Evolutionary conservation across 2,797 vertebrate species (phyloP).

Genomic region (Microctenopoma steveboyesi): DNA sequence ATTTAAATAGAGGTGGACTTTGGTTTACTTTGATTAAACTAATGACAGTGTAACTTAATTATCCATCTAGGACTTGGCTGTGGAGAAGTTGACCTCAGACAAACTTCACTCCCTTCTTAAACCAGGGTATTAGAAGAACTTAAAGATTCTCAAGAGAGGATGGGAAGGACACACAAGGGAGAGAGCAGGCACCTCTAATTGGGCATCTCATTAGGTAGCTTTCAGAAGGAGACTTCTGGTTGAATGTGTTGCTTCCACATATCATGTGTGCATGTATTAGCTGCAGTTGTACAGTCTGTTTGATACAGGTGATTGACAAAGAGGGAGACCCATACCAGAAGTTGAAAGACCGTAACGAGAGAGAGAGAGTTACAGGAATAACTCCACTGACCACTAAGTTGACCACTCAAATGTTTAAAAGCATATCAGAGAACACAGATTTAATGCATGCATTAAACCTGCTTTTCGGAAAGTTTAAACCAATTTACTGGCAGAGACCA

Average conservation of each 20-base stretch:
- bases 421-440: conserved; percentile 4
- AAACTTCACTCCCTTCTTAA: conserved; percentile 50
- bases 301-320: conserved; percentile 7
- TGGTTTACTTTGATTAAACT: conserved; percentile 52
- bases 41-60: conserved; percentile 57
- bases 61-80: conserved; percentile 52
- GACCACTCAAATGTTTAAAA: neutral
- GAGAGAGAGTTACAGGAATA: conserved; percentile 2
- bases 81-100: conserved; percentile 41
- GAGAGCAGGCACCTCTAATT: conserved; percentile 31
- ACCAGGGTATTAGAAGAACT: conserved; percentile 62
- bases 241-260: conserved; percentile 25
- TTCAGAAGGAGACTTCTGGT: conserved; percentile 13
- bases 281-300: conserved; percentile 3
- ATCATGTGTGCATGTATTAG: conserved; percentile 11
- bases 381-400: neutral
- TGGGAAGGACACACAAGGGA: conserved; percentile 4
- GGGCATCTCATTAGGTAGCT: conserved; percentile 26
- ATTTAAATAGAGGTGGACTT: too few relatives aligned
- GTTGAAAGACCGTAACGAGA: conserved; percentile 63
- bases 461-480: conserved; percentile 7
- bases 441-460: conserved; percentile 8
- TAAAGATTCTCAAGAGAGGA: conserved; percentile 28
- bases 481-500: conserved; percentile 21
- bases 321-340: conserved; percentile 32